Conservation (phyloP, 2,888 invertebrate species). For the Aquatica leii region DNA sequence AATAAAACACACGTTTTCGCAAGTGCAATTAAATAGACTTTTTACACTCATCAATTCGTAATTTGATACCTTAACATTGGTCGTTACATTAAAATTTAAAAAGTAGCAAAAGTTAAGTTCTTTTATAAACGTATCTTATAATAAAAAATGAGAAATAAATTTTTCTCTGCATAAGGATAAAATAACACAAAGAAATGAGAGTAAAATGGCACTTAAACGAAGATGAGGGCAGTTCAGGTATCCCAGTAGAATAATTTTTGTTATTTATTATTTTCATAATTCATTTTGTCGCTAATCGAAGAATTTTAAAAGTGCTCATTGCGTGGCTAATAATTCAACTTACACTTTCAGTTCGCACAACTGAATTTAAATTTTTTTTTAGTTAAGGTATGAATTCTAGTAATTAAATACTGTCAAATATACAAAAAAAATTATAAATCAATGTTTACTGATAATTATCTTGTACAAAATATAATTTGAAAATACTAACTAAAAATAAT, state of each 20-base stretch:
- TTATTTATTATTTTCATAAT: slow-evolving; percentile 33
- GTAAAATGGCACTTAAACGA: slow-evolving; percentile 25
- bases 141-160: slow-evolving; percentile 10
- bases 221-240: slow-evolving; percentile 30
- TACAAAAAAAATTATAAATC: no score
- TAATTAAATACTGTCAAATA: no score
- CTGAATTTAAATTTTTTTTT: no score
- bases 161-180: not conserved
- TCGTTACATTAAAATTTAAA: not conserved
- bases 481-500: no score
- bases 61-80: no score
- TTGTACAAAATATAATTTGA: no score
- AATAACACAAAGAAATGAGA: slow-evolving; percentile 22
- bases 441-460: no score
- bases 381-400: no score
- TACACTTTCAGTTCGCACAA: not conserved
- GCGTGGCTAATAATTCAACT: not conserved
- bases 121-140: not conserved
- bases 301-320: not conserved
- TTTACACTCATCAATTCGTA: no score
- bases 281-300: slow-evolving; percentile 24
- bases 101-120: no score
- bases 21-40: no score
- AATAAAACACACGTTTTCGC: not conserved
- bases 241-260: slow-evolving; percentile 30